Evolutionary conservation across 2,797 vertebrate species (phyloP).

Genomic region (Alcedo atthis): DNA sequence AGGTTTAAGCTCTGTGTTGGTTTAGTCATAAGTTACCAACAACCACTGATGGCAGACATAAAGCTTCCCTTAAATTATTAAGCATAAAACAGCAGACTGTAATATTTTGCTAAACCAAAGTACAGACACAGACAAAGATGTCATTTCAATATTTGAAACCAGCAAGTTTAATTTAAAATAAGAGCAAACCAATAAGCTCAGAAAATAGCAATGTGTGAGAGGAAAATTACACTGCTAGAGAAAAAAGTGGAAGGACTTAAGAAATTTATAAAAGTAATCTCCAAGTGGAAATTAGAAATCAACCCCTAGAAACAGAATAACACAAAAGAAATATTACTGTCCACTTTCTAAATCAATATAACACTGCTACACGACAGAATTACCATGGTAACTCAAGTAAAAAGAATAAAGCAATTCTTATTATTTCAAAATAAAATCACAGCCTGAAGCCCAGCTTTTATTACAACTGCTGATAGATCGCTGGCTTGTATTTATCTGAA

Average conservation of each 20-base stretch:
- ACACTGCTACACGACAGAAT: conserved; percentile 96
- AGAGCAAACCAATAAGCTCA: conserved; percentile 97
- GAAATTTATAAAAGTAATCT: conserved; percentile 99
- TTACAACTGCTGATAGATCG: conserved; percentile 95
- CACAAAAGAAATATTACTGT: conserved; percentile 99
- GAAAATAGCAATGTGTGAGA: conserved; percentile 92
- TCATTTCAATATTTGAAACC: conserved; percentile 99
- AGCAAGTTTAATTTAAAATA: conserved; percentile 98
- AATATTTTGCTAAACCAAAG: conserved; percentile 93
- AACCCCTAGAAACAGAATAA: conserved; percentile 98
- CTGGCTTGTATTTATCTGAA: conserved; percentile 95
- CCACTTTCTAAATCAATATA: conserved; percentile 99
- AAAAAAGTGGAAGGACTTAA: conserved; percentile 95
- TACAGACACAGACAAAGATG: conserved; percentile 90
- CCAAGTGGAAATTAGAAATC: conserved; percentile 99
- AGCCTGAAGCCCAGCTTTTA: conserved; percentile 98
- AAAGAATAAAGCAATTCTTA: conserved; percentile 99
- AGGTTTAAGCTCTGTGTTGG: conserved; percentile 75
- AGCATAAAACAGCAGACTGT: conserved; percentile 85
- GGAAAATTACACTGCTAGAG: conserved; percentile 94
- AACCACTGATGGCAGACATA: conserved; percentile 79
- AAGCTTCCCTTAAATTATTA: conserved; percentile 84
- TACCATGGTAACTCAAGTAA: conserved; percentile 99
- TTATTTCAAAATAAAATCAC: conserved; percentile 98
- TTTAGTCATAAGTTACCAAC: conserved; percentile 81